Evolutionary conservation across 2,888 invertebrate species (phyloP), one percentile per base, ranked within the genome.

Genomic region (Lysandra coridon): DNA sequence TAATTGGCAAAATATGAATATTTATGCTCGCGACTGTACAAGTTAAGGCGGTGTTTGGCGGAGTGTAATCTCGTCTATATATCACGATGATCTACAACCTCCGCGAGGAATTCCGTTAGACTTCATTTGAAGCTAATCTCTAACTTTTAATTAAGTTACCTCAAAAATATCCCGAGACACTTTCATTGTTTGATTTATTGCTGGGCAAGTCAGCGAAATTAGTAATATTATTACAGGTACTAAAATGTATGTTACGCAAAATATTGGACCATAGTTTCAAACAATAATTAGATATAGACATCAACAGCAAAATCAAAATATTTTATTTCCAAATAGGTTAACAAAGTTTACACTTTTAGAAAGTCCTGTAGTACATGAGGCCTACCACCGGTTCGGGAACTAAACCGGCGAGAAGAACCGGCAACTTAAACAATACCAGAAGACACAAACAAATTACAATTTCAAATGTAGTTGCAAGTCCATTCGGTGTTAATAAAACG

Each of bases 41-140:
- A 69, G 69, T 37, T 33, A 57, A 80, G 49, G 79, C 80, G 79
- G 76, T 75, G 78, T 78, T 78, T 33, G 81, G 84, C 80, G 80
- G 79, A 78, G 82, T 83, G 83, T 86, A 85, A 87, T 85, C 86
- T 83, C 84, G 81, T 82, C 86, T 79, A 86, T 86, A 87, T 87
- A 86, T 86, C 86, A 86, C 79, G 83, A 87, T 87, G 86, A 87
- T 86, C 85, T 86, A 87, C 85, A 83, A 82, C 81, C 83, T 82
- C 85, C 85, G 84, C 85, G 83, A 83, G 83, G 82, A 85, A 84
- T 85, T 83, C 83, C 82, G 80, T 83, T 82, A 80, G 82, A 79
- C 83, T 84, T 79, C 83, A 84, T 84, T 85, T 81, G 84, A 83
- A 83, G 73, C 73, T 73, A 85, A 86, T 86, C 84, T 84, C 82